These are phyloP conservation scores for Alviniconcha marisindica DNA, from an alignment of 1,140 invertebrate genomes.

Conservation along the genomic window DNA sequence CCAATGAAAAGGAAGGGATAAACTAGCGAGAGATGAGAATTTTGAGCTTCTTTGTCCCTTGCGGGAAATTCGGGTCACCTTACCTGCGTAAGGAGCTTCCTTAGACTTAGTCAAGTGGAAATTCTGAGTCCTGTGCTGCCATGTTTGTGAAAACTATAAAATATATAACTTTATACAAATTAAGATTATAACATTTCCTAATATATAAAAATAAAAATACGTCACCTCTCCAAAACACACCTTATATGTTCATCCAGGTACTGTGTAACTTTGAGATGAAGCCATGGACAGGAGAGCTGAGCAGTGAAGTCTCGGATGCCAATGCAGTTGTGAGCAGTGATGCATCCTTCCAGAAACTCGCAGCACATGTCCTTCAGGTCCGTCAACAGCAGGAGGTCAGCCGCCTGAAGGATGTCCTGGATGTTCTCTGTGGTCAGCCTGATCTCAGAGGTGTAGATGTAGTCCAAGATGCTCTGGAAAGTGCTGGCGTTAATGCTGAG, in stretches of 20 bases:
- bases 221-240: constrained; percentile 50
- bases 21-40: too few relatives aligned
- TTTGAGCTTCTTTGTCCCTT: too few relatives aligned
- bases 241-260: constrained; percentile 68
- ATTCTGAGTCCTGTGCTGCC: background rate
- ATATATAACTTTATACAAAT: background rate
- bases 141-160: background rate
- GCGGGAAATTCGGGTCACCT: too few relatives aligned
- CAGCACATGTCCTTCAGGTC: constrained; percentile 70
- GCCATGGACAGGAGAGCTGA: constrained; percentile 63
- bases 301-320: constrained; percentile 68
- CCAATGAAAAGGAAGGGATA: too few relatives aligned
- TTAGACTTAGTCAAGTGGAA: too few relatives aligned
- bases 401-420: constrained; percentile 69
- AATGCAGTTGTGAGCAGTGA: constrained; percentile 65
- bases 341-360: constrained; percentile 69
- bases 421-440: constrained; percentile 65
- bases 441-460: constrained; percentile 71
- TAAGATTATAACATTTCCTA: too few relatives aligned
- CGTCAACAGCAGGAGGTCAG: constrained; percentile 64
- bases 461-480: constrained; percentile 67
- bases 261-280: constrained; percentile 56
- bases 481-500: constrained; percentile 54
- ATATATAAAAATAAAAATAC: background rate
- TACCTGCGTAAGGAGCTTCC: too few relatives aligned